Percentiles rank a stretch among this genome's conserved stretches.
Conservation (phyloP, 1,140 invertebrate species). For the Heliconius himera region DNA sequence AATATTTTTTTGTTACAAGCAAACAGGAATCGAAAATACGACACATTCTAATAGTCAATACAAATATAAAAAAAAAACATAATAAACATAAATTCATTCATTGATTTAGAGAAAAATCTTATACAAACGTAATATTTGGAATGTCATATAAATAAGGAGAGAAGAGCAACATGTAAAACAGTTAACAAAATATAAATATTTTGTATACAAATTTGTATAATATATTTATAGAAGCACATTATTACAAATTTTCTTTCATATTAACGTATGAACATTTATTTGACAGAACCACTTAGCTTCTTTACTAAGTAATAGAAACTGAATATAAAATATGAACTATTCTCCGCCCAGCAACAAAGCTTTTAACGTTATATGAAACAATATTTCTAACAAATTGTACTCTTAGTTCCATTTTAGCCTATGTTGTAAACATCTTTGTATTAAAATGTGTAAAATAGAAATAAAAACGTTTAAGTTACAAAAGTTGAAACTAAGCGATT, state of each 20-base stretch:
- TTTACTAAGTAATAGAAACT: slow-evolving; percentile 15
- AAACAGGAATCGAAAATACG: too few relatives aligned
- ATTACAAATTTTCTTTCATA: not conserved
- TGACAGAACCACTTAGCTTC: slow-evolving; percentile 19
- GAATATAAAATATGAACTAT: slow-evolving; percentile 15
- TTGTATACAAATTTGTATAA: too few relatives aligned
- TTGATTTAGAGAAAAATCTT: too few relatives aligned
- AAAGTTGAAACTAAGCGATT: too few relatives aligned
- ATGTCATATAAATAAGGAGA: not conserved
- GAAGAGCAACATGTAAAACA: not conserved
- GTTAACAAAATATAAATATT: too few relatives aligned
- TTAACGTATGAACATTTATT: not conserved
- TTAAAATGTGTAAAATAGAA: too few relatives aligned
- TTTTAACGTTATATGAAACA: slow-evolving; percentile 19
- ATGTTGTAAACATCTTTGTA: not conserved
- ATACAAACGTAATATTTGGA: too few relatives aligned
- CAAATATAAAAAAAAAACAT: too few relatives aligned
- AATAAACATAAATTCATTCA: too few relatives aligned
- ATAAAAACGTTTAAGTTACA: too few relatives aligned
- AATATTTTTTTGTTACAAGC: too few relatives aligned
- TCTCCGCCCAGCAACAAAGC: slow-evolving; percentile 15
- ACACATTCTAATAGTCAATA: too few relatives aligned
- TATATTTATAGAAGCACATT: not conserved
- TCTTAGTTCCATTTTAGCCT: not conserved
- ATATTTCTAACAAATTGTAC: slow-evolving; percentile 20